Conservation (phyloP, 2,113 vertebrate genomes). For the Eublepharis macularius region DNA sequence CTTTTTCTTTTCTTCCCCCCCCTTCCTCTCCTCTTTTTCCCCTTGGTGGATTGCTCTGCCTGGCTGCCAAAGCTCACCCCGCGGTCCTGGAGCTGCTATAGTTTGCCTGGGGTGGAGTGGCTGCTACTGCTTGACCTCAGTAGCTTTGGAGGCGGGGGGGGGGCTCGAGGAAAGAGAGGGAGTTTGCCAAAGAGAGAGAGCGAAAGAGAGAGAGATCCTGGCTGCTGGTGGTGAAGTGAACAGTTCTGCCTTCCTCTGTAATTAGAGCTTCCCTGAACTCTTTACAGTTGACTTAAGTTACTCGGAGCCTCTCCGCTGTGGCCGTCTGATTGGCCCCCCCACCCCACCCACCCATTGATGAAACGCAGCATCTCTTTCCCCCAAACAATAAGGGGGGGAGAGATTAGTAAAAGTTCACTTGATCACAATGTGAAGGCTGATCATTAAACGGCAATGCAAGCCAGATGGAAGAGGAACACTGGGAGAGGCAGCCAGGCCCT, state of each 20-base stretch:
- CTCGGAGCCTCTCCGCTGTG: conserved; percentile 64
- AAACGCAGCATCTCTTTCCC: conserved; percentile 78
- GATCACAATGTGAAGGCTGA: conserved; percentile 71
- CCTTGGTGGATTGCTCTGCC: conserved; percentile 18
- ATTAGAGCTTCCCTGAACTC: conserved; percentile 74
- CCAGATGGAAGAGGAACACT: conserved; percentile 65
- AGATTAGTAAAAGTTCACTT: conserved; percentile 78
- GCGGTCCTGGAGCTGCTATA: conserved; percentile 29
- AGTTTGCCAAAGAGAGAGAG: neutral
- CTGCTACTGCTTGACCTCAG: conserved; percentile 17
- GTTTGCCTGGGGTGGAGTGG: conserved; percentile 32
- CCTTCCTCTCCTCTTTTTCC: too few relatives aligned
- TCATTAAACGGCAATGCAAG: conserved; percentile 73
- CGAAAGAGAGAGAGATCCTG: conserved; percentile 46
- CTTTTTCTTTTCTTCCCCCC: neutral
- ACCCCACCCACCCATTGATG: conserved; percentile 62
- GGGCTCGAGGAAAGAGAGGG: neutral
- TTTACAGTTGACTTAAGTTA: conserved; percentile 81
- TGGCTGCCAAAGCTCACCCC: conserved; percentile 30
- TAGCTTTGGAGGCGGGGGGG: neutral
- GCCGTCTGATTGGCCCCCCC: conserved; percentile 34
- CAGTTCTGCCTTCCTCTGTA: conserved; percentile 64
- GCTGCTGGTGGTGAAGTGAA: conserved; percentile 69
- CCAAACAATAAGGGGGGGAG: conserved; percentile 73
- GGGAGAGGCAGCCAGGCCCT: conserved; percentile 15